Evolutionary conservation across 37 sponge, comb jelly and placozoan species (phyloP), one percentile per base, ranked within the genome.

Genomic region (Oopsacas minuta): DNA sequence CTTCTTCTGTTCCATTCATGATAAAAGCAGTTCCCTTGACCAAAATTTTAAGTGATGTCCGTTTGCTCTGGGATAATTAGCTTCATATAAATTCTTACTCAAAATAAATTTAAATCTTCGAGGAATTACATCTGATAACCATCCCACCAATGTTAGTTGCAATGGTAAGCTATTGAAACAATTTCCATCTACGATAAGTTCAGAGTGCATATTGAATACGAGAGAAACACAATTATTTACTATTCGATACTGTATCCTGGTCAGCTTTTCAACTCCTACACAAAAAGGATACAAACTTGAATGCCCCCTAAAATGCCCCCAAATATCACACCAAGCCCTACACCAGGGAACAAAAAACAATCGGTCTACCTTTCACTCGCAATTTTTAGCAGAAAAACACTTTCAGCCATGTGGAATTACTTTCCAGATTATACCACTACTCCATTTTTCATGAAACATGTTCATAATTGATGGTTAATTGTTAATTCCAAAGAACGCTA

Each of bases 321-420:
- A n/a, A n/a, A n/a, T n/a, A n/a, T n/a, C n/a, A n/a, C n/a, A n/a
- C n/a, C n/a, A n/a, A n/a, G n/a, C n/a, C n/a, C n/a, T n/a, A n/a
- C n/a, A n/a, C n/a, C 75, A n/a, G 75, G 75, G 5, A 61, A 61
- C 28, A 61, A 61, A 32, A 61, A 61, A 61, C 75, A 61, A 34
- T 61, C 75, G 3, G 75, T 61, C 75, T 34, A 12, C 75, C 75
- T 61, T 12, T 7, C 75, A 32, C 22, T 61, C 32, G 75, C 75
- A 61, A 61, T 61, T 25, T 61, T 61, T 61, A 34, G 28, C 28
- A 25, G 22, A 10, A 20, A 3, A 61, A 61, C 75, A 32, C 22
- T 61, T 25, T 61, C 75, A 61, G 75, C 75, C 28, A 61, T 61
- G 22, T 32, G 75, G 5, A 25, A 61, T 25, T 61, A 61, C 30